A percentile compares a stretch with the other conserved stretches of the same genome.
phyloP scores from a whole-genome alignment of 1,140 invertebrate species.

The Apis florea region DNA sequence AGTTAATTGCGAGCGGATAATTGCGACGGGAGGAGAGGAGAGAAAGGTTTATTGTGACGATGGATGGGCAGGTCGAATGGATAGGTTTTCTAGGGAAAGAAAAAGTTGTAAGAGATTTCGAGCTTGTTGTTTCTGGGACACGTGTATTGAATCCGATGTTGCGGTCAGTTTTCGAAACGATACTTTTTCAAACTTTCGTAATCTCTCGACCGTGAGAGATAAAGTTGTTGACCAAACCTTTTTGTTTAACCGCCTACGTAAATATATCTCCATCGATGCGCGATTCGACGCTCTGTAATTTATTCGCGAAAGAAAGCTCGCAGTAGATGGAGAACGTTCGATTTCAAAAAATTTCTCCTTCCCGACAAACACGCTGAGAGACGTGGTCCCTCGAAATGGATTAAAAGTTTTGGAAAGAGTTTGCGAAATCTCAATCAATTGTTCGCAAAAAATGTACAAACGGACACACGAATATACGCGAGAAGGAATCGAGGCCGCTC shows the following conservation, averaged over 20 bases:
- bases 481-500: neutral
- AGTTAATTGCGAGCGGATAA: constrained; percentile 22
- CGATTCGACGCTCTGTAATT: neutral
- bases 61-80: neutral
- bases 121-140: too few species aligned
- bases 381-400: too few species aligned
- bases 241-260: neutral
- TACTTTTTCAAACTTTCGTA: neutral
- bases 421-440: rapidly evolving
- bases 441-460: neutral
- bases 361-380: neutral
- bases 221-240: constrained; percentile 34
- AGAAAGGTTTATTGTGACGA: constrained; percentile 12
- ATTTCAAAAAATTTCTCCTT: neutral
- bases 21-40: neutral
- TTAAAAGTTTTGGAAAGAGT: too few species aligned
- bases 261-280: constrained; percentile 6
- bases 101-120: neutral
- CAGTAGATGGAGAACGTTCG: neutral
- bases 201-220: constrained; percentile 25
- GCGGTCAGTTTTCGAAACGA: neutral
- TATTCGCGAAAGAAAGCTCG: neutral
- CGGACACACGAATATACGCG: neutral
- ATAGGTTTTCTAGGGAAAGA: constrained; percentile 19
- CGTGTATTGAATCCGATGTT: neutral